Evolutionary conservation across 2,113 vertebrate species (phyloP), one percentile per base, ranked within the genome.

Genomic region (Pelecanoides urinatrix): DNA sequence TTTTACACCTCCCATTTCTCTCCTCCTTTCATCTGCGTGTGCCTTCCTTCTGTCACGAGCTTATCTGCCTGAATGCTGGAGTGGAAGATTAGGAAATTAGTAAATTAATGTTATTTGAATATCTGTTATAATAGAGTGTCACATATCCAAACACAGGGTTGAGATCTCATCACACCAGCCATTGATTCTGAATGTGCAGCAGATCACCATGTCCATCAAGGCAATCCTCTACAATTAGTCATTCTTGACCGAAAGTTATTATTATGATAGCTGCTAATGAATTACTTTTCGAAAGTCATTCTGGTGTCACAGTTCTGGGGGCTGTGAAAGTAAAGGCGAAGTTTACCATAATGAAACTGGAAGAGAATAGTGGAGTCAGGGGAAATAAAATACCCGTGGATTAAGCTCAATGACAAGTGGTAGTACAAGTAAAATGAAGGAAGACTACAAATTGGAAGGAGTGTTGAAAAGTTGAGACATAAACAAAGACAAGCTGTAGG

Each of bases 231-330:
- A 49, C 74, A 92, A 91, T 92, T 84, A 95, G 71, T 92, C 53
- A 90, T 94, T 95, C 85, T 66, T 93, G 85, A 66, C 32, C 55
- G 52, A 50, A 79, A 96, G 27, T 81, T 84, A 38, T 93, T 87
- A 20, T 90, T 87, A 52, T 73, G 34, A 45, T 61, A 88, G 45
- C 40, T 88, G 74, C 66, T 96, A 92, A 90, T 90, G 15, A 93
- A 86, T 80, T 82, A 62, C 45, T 62, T 95, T 88, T 58, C 92
- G 87, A 76, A 95, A 95, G 92, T 79, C 70, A 70, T 58, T 86
- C 36, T 66, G 11, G 26, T 86, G 76, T 70, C 75, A 62, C 16
- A 18, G 72, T 36, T 18, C 27, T 40, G 40, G 32, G 56, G 62
- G 10, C 44, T 83, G 49, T 3, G 2, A 79, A 83, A 90, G 13